A percentile compares a stretch with the other conserved stretches of the same genome.
phyloP scores from a whole-genome alignment of 1,140 invertebrate species.

The Ips nitidus region DNA sequence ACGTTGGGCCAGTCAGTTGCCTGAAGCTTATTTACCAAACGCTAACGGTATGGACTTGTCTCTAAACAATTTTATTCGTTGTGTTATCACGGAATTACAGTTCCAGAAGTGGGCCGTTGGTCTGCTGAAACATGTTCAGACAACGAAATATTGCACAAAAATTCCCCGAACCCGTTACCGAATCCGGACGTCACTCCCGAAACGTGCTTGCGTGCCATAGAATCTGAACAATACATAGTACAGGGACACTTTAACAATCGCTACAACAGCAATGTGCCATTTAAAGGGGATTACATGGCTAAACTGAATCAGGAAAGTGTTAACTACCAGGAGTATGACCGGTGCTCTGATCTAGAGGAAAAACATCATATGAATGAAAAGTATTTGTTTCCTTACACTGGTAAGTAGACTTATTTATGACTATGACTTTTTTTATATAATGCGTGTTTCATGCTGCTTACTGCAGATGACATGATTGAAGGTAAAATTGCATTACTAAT shows the following conservation, averaged over 20 bases:
- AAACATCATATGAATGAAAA: slow-evolving; percentile 73
- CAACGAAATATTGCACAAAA: slow-evolving; percentile 67
- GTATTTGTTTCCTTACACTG: slow-evolving; percentile 76
- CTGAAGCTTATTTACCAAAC: slow-evolving; percentile 61
- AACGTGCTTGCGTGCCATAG: slow-evolving; percentile 57
- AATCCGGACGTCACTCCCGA: slow-evolving; percentile 70
- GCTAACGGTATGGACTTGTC: slow-evolving; percentile 49
- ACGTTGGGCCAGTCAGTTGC: slow-evolving; percentile 70
- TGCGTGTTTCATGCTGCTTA: too few species aligned
- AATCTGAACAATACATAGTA: slow-evolving; percentile 54
- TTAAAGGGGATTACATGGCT: slow-evolving; percentile 52
- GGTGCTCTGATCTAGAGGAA: slow-evolving; percentile 71
- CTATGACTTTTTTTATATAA: too few species aligned
- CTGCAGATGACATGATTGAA: too few species aligned
- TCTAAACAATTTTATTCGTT: background rate
- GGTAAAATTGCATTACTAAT: too few species aligned
- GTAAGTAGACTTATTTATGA: slow-evolving; percentile 46
- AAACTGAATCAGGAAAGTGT: slow-evolving; percentile 60
- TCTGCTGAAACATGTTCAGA: slow-evolving; percentile 76
- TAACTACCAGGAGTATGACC: slow-evolving; percentile 64
- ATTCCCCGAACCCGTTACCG: slow-evolving; percentile 71
- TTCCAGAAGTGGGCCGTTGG: slow-evolving; percentile 69
- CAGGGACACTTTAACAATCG: slow-evolving; percentile 56
- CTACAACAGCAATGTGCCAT: slow-evolving; percentile 56
- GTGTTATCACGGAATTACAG: slow-evolving; percentile 35